phyloP scores from a whole-genome alignment of 23 tunicate species.

The Trididemnum clinides region DNA sequence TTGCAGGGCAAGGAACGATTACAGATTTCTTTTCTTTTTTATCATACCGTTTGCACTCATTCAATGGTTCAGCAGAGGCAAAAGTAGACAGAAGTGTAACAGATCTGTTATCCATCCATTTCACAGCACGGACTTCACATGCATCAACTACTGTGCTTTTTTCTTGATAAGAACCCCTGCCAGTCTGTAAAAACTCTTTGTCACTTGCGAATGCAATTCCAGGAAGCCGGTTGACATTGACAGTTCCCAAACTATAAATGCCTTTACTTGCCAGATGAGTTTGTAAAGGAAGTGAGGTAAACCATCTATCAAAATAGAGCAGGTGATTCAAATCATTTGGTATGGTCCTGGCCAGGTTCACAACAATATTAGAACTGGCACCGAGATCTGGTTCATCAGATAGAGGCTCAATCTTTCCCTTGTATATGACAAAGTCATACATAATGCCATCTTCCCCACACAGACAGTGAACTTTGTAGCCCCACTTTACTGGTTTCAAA shows the following conservation, averaged over 20 bases:
- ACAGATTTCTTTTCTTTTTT: conserved; percentile 3
- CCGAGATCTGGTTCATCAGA: conserved; percentile 8
- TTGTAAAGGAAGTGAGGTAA: not conserved
- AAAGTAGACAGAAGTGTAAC: not conserved
- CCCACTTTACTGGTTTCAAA: not conserved
- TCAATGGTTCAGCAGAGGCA: conserved; percentile 11
- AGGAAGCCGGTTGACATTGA: conserved; percentile 4
- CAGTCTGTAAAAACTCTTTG: not conserved
- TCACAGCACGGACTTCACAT: not conserved
- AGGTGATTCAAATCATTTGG: not conserved
- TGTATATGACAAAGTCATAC: not conserved
- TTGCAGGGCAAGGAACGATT: not conserved
- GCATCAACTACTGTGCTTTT: not conserved
- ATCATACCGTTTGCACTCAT: conserved; percentile 10
- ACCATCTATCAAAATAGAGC: conserved; percentile 24
- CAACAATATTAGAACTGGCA: conserved; percentile 19
- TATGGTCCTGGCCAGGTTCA: not conserved
- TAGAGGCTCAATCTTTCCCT: conserved; percentile 3
- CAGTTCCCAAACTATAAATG: not conserved
- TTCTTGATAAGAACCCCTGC: not conserved
- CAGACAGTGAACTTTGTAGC: conserved; percentile 9
- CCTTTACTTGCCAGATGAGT: not conserved
- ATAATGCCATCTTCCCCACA: conserved; percentile 1
- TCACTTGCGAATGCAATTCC: not conserved
- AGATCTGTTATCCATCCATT: conserved; percentile 11